phyloP scores from a whole-genome alignment of 2,888 invertebrate genomes.

The Entomobrya proxima region DNA sequence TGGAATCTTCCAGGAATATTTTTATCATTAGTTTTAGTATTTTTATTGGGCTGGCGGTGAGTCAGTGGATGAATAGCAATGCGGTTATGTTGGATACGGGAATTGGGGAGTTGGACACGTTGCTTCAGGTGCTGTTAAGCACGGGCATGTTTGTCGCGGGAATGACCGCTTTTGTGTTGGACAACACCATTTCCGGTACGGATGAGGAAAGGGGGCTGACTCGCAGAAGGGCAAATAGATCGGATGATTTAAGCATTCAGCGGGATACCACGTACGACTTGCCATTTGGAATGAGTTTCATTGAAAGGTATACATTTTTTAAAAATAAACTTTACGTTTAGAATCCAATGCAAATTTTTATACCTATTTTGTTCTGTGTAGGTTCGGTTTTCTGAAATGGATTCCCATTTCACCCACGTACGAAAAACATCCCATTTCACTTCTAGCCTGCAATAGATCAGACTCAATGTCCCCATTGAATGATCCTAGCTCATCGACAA shows the following conservation, averaged over 20 bases:
- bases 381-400: constrained; percentile 47
- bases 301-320: constrained; percentile 8
- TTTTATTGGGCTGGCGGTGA: constrained; percentile 89
- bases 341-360: neutral
- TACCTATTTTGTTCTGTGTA: neutral
- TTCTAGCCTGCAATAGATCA: constrained; percentile 8
- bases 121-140: constrained; percentile 84
- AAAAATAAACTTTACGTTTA: neutral
- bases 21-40: constrained; percentile 93
- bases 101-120: constrained; percentile 82
- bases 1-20: constrained; percentile 90
- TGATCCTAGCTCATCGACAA: neutral
- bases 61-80: constrained; percentile 85
- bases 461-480: constrained; percentile 1
- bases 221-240: constrained; percentile 77
- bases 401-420: constrained; percentile 71
- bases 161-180: constrained; percentile 84
- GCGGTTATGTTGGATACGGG: constrained; percentile 83
- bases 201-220: constrained; percentile 86
- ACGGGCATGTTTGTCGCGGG: constrained; percentile 89
- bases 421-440: constrained; percentile 43
- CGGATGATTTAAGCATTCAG: constrained; percentile 19
- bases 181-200: constrained; percentile 83
- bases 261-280: constrained; percentile 77
- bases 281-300: constrained; percentile 77